A percentile compares a stretch with the other conserved stretches of the same genome.
These are phyloP conservation scores for Engraulis encrasicolus DNA, from an alignment of 2,113 vertebrate species.

Conservation along the genomic window DNA sequence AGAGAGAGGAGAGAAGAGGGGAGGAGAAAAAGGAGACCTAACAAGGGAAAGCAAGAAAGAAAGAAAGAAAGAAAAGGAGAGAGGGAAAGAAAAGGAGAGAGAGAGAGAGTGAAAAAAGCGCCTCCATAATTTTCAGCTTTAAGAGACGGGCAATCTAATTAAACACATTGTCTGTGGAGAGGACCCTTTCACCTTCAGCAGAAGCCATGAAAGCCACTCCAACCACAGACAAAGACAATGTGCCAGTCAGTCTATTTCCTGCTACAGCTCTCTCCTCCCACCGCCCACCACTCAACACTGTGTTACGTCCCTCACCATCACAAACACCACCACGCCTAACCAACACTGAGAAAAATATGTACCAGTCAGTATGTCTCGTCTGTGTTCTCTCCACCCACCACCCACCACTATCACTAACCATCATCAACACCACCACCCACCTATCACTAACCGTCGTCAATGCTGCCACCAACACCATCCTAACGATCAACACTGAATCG, in stretches of 20 bases:
- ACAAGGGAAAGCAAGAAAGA: not conserved
- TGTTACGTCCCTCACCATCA: not conserved
- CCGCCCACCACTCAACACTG: no score
- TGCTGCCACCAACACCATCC: no score
- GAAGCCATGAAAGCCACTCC: constrained; percentile 38
- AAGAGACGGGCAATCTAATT: constrained; percentile 21
- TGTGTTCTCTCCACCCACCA: no score
- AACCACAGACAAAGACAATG: constrained; percentile 30
- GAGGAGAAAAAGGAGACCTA: no score
- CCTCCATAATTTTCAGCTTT: constrained; percentile 25
- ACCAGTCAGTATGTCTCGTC: no score
- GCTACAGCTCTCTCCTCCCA: not conserved
- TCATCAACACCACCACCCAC: no score
- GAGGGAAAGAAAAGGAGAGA: not conserved
- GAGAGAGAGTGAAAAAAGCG: constrained; percentile 17
- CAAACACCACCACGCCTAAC: not conserved
- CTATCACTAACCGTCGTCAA: no score
- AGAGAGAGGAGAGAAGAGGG: not conserved
- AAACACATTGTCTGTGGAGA: constrained; percentile 11
- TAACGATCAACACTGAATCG: no score
- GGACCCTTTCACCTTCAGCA: constrained; percentile 40
- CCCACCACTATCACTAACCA: not conserved
- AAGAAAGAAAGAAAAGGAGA: constrained; percentile 36
- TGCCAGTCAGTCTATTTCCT: constrained; percentile 28
- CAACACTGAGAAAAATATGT: no score